Base-by-base conservation (phyloP, 2,797 vertebrate genomes). In the Rhincodon typus region DNA sequence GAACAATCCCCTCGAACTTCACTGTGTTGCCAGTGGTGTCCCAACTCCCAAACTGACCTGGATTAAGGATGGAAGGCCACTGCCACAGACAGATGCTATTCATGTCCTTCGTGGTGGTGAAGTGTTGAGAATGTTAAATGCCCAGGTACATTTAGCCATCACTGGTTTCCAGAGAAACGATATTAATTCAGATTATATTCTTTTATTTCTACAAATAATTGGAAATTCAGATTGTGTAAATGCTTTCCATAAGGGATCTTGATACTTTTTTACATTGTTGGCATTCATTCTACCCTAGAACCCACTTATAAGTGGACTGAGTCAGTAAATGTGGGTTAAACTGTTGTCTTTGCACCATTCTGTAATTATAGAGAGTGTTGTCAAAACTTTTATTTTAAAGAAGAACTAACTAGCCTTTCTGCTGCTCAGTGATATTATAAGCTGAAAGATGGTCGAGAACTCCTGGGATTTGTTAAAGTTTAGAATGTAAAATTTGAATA, bases 31-130 rank as follows among this genome's bases (percentile, higher is more conserved):
- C 86, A 98, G 98, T 86, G 99, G 99, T 79, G 98, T 99, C 96
- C 99, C 99, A 5, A 53, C 97, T 15, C 99, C 99, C 88, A 98
- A 98, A 96, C 97, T 99, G 95, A 98, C 98, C 7, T 99, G 99
- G 99, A 97, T 99, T 97, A 99, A 98, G 97, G 99, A 99, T 94
- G 99, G 99, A 12, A 98, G 98, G 12, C 98, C 98, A 0, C 97
- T 99, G 77, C 98, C 97, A 50, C 98, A 98, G 96, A 98, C 96
- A 0, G 97, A 98, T 46, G 97, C 98, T 67, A 42, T 98, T 94
- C 98, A 97, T 4, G 96, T 98, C 91, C 97, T 99, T 12, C 97
- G 97, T 96, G 98, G 97, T 95, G 98, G 98, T 96, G 98, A 98
- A 95, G 95, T 98, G 93, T 98, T 99, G 96, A 98, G 86, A 74